Evolutionary conservation across 2,797 vertebrate genomes (phyloP).

Genomic region (Remorina albescens): DNA sequence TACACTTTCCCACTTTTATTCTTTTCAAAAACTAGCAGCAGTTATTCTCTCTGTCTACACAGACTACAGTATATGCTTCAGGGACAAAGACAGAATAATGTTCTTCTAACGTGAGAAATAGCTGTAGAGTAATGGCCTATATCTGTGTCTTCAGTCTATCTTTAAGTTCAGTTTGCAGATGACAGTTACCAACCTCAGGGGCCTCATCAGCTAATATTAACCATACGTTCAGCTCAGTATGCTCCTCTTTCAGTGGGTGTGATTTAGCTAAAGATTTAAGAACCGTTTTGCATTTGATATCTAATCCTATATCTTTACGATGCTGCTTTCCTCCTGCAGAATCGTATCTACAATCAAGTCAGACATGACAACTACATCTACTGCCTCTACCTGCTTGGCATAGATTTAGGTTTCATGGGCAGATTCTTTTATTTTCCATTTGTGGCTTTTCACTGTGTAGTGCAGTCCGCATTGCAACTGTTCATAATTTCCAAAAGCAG

Average conservation of each 20-base stretch:
- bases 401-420: background rate
- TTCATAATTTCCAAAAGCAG: background rate
- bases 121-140: conserved; percentile 44
- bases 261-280: conserved; percentile 11
- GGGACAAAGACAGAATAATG: conserved; percentile 29
- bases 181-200: conserved; percentile 23
- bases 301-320: background rate
- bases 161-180: conserved; percentile 46
- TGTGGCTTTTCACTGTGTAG: background rate
- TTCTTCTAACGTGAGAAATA: conserved; percentile 33
- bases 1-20: conserved; percentile 39
- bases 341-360: background rate
- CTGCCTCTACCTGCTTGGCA: background rate
- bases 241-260: conserved; percentile 1
- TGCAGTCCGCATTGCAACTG: background rate
- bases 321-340: background rate
- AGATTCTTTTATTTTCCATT: background rate
- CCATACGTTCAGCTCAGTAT: conserved; percentile 13
- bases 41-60: conserved; percentile 43
- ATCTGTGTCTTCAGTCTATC: conserved; percentile 50
- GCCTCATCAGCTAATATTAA: conserved; percentile 26
- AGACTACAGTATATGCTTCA: conserved; percentile 36
- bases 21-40: conserved; percentile 26
- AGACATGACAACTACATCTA: background rate
- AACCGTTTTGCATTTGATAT: conserved; percentile 2